Base-by-base conservation (phyloP, 2,888 invertebrate species). In the Peribatodes rhomboidaria region DNA sequence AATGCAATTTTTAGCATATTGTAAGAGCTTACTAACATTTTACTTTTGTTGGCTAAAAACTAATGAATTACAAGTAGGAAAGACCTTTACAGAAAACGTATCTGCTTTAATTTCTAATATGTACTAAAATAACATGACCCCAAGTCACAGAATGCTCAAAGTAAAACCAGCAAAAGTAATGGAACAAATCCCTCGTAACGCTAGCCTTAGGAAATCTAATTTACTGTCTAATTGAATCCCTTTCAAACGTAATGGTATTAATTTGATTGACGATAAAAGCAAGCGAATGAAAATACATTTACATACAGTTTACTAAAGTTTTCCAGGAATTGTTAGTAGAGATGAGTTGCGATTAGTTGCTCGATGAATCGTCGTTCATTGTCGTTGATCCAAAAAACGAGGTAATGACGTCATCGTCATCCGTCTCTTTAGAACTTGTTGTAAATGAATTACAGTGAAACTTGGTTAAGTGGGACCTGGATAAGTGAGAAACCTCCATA, bases 121-220 rank as follows among this genome's bases (percentile, higher is more conserved):
- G 27, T 47, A n/a, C 27, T 11, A 13, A 47, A 11, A n/a, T 35
- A 8, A 4, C 8, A 52, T 20, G 10, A 53, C 7, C 16, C 44
- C 16, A 39, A 47, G 39, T 58, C 16, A 13, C 20, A 20, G n/a
- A 59, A 42, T 33, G 9, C 13, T 41, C 16, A 33, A 16, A 44
- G 22, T 55, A 18, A 55, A 59, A 35, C 10, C 6, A 50, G 14
- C n/a, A 50, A 31, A 50, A n/a, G 44, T 39, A 42, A 59, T 59
- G 22, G 20, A 60, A 46, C 44, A 16, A 53, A 22, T 50, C 14
- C 35, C 37, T 60, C 37, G 27, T 44, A 37, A 44, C 37, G n/a
- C 46, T 27, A 35, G 44, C 44, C 4, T 13, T 35, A 14, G 14
- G 8, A 44, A 46, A 44, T 53, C 42, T 52, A 33, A 46, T 37